A percentile compares a stretch with the other conserved stretches of the same genome.
phyloP scores from a whole-genome alignment of 2,888 invertebrate genomes.

The Coenonympha arcania region DNA sequence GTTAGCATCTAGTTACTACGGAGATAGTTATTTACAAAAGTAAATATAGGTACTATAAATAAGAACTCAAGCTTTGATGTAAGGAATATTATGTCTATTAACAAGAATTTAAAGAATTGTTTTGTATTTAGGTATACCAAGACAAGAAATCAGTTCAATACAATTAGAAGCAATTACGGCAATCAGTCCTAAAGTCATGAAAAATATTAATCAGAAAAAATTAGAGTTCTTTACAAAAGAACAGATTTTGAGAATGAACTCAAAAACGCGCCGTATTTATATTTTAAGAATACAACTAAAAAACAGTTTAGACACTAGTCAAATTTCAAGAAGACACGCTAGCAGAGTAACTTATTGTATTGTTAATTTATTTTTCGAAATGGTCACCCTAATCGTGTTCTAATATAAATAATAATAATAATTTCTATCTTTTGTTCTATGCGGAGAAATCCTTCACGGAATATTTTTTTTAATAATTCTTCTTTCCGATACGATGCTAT shows the following conservation, averaged over 20 bases:
- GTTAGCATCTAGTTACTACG: too few species aligned
- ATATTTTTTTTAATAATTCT: too few species aligned
- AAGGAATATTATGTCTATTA: neutral
- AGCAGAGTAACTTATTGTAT: constrained; percentile 9
- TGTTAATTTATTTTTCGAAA: neutral
- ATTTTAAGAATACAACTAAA: constrained; percentile 56
- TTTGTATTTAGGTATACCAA: constrained; percentile 44
- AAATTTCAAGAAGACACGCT: constrained; percentile 36
- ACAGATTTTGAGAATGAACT: constrained; percentile 56
- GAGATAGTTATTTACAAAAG: too few species aligned
- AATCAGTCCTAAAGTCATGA: constrained; percentile 48
- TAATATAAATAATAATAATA: too few species aligned
- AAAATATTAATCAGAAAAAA: constrained; percentile 48
- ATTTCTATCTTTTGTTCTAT: too few species aligned
- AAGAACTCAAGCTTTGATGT: too few species aligned
- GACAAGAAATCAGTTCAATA: constrained; percentile 51
- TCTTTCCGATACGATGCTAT: too few species aligned
- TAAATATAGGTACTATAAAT: too few species aligned
- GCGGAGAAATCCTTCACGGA: too few species aligned
- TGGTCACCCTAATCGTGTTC: constrained; percentile 10
- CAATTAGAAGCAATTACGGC: constrained; percentile 57
- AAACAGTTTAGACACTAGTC: constrained; percentile 50
- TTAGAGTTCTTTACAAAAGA: constrained; percentile 55
- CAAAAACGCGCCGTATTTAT: constrained; percentile 50
- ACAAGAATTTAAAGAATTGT: neutral